Evolutionary conservation across 2,113 vertebrate genomes (phyloP).

Genomic region (Mormyrus lacerda): DNA sequence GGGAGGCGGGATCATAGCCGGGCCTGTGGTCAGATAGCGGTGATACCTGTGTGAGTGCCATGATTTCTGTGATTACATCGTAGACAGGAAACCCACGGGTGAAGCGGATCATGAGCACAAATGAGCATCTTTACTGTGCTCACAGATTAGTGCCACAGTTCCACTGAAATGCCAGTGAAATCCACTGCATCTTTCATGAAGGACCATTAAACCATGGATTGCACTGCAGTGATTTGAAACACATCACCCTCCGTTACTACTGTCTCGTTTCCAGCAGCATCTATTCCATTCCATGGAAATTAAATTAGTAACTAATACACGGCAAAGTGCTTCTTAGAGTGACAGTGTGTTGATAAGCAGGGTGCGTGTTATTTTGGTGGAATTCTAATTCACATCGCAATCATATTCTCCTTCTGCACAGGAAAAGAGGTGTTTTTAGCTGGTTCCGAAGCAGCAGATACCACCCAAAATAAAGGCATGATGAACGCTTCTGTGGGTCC

Average conservation of each 20-base stretch:
- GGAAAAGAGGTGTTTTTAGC: neutral
- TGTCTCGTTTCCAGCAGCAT: neutral
- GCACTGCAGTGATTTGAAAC: neutral
- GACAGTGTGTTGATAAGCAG: neutral
- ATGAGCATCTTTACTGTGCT: neutral
- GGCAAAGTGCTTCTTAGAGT: neutral
- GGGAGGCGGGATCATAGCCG: neutral
- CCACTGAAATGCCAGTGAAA: neutral
- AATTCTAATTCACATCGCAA: neutral
- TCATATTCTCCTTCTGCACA: neutral
- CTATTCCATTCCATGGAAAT: neutral
- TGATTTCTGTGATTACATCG: neutral
- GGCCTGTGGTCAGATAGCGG: neutral
- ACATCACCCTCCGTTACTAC: neutral
- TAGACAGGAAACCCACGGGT: neutral
- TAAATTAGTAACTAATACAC: neutral
- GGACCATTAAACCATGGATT: neutral
- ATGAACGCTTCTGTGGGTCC: conserved; percentile 33
- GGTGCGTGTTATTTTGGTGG: neutral
- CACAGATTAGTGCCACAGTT: neutral
- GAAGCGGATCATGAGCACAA: neutral
- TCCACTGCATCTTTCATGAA: neutral
- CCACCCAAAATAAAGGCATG: neutral
- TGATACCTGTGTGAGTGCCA: neutral
- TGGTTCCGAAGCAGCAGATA: neutral